Percentiles rank a stretch among this genome's conserved stretches.
phyloP scores from a whole-genome alignment of 1,140 invertebrate species.

The Streblospio benedicti region DNA sequence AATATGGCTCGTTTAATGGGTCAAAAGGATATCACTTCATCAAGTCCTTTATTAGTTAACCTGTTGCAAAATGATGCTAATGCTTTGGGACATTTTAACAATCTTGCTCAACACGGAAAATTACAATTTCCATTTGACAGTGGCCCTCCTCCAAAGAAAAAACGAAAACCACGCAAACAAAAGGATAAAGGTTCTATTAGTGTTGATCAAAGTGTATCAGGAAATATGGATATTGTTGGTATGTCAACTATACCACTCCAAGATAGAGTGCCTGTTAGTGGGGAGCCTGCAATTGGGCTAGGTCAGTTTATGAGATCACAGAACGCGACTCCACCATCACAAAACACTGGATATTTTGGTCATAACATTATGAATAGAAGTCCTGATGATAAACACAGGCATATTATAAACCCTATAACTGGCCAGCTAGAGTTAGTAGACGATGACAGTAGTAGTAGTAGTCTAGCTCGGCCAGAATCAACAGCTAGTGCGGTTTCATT shows the following conservation, averaged over 20 bases:
- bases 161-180: slow-evolving; percentile 27
- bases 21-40: slow-evolving; percentile 22
- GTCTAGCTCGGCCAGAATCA: not conserved
- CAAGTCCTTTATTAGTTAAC: slow-evolving; percentile 83
- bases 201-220: slow-evolving; percentile 10
- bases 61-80: slow-evolving; percentile 70
- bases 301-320: not conserved
- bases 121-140: slow-evolving; percentile 33
- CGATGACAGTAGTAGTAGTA: slow-evolving; percentile 9
- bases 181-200: slow-evolving; percentile 14
- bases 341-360: not conserved
- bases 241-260: not conserved
- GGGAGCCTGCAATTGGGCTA: not conserved
- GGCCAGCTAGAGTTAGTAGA: slow-evolving; percentile 70
- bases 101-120: slow-evolving; percentile 21
- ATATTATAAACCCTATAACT: slow-evolving; percentile 78
- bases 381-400: slow-evolving; percentile 52
- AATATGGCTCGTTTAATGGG: not conserved
- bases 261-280: not conserved
- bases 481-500: not conserved
- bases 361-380: not conserved
- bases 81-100: slow-evolving; percentile 22
- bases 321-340: not conserved
- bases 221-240: slow-evolving; percentile 18
- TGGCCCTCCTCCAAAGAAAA: slow-evolving; percentile 28